A percentile compares a stretch with the other conserved stretches of the same genome.
These are phyloP conservation scores for Chironex yamaguchii DNA, from an alignment of 30 jellyfish, hydroid and myxozoan genomes.

Conservation along the genomic window DNA sequence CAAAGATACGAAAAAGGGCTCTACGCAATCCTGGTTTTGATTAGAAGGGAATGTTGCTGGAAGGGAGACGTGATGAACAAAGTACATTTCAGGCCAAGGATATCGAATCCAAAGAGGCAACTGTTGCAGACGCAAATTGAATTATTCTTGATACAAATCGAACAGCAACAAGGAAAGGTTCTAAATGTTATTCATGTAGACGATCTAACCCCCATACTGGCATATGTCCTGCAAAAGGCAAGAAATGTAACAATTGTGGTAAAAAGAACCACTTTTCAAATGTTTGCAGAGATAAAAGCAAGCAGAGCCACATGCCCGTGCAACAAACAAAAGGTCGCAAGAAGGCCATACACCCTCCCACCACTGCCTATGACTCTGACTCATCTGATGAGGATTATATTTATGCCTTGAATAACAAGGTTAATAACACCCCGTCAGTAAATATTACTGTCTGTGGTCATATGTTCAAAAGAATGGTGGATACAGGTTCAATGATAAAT, in stretches of 20 bases:
- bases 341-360: not conserved
- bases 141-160: not conserved
- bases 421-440: slow-evolving; percentile 1
- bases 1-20: slow-evolving; percentile 9
- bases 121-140: no score
- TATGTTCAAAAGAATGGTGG: not conserved
- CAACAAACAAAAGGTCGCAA: no score
- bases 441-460: slow-evolving; percentile 25
- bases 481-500: slow-evolving; percentile 43
- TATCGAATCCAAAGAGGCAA: slow-evolving; percentile 6
- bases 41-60: slow-evolving; percentile 9
- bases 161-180: not conserved
- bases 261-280: slow-evolving; percentile 9
- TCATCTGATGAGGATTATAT: not conserved
- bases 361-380: not conserved
- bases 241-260: slow-evolving; percentile 17
- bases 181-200: slow-evolving; percentile 13
- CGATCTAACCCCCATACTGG: slow-evolving; percentile 2
- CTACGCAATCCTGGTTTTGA: slow-evolving; percentile 8
- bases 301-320: no score
- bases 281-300: slow-evolving; percentile 12
- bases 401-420: not conserved
- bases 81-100: slow-evolving; percentile 3
- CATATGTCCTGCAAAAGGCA: slow-evolving; percentile 27
- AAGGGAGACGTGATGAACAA: slow-evolving; percentile 49